A percentile compares a stretch with the other conserved stretches of the same genome.
phyloP scores from a whole-genome alignment of 2,797 vertebrate species.

The Lacerta agilis region DNA sequence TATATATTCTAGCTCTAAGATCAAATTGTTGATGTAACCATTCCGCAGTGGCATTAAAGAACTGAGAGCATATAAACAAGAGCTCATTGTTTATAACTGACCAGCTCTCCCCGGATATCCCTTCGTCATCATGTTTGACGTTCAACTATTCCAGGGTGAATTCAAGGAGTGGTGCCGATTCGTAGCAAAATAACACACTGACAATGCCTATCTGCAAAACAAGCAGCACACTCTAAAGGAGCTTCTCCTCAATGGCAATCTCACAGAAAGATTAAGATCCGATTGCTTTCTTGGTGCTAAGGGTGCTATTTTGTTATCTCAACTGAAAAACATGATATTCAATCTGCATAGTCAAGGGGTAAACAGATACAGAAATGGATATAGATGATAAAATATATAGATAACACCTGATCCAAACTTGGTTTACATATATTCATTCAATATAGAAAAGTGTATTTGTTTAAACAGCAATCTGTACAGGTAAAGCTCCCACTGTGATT shows the following conservation, averaged over 20 bases:
- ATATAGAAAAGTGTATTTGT: not conserved
- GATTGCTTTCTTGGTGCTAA: conserved; percentile 55
- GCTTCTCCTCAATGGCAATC: conserved; percentile 52
- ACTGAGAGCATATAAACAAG: conserved; percentile 58
- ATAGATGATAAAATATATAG: not conserved
- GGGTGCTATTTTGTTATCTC: conserved; percentile 37
- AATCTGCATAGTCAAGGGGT: conserved; percentile 31
- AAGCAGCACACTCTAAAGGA: conserved; percentile 30
- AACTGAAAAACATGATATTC: conserved; percentile 31
- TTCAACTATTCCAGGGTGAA: conserved; percentile 38
- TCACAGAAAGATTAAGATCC: conserved; percentile 58
- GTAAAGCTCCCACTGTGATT: conserved; percentile 67
- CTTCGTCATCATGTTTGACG: conserved; percentile 54
- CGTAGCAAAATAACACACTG: conserved; percentile 50
- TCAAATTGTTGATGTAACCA: conserved; percentile 77
- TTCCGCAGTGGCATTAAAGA: conserved; percentile 58
- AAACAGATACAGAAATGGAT: not conserved
- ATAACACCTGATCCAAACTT: conserved; percentile 1
- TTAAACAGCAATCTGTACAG: conserved; percentile 62
- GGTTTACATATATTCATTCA: not conserved
- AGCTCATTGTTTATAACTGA: conserved; percentile 64
- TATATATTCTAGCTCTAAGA: conserved; percentile 64
- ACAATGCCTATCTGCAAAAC: conserved; percentile 61
- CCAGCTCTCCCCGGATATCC: conserved; percentile 66
- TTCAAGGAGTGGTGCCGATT: conserved; percentile 25